phyloP scores from a whole-genome alignment of 2,797 vertebrate genomes.

The Pseudopleuronectes americanus region DNA sequence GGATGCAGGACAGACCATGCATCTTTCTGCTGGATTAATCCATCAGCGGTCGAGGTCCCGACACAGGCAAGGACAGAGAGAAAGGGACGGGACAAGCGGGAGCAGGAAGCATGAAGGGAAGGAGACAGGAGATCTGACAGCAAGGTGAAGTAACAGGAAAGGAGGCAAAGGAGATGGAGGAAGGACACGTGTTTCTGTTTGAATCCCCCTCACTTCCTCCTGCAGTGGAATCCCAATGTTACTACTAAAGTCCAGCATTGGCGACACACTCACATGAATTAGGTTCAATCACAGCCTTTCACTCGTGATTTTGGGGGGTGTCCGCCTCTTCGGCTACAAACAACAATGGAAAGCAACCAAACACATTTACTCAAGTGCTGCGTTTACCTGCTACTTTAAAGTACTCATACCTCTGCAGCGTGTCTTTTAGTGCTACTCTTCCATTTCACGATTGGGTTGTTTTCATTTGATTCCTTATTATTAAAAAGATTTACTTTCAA shows the following conservation, averaged over 20 bases:
- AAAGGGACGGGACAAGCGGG: conserved; percentile 3
- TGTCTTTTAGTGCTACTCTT: too few species aligned
- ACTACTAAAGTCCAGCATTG: too few species aligned
- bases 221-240: too few species aligned
- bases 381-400: background rate
- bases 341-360: background rate
- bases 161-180: background rate
- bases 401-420: background rate
- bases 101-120: conserved; percentile 11
- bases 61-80: conserved; percentile 29
- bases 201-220: background rate
- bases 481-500: too few species aligned
- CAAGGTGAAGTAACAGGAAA: conserved; percentile 20
- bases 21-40: conserved; percentile 50
- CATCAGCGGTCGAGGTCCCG: conserved; percentile 43
- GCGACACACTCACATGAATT: too few species aligned
- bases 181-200: background rate
- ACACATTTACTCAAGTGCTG: background rate
- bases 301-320: background rate
- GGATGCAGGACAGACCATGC: conserved; percentile 31
- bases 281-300: background rate
- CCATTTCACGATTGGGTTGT: too few species aligned
- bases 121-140: background rate
- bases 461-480: too few species aligned
- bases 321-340: background rate